phyloP scores from a whole-genome alignment of 53 echinoderm and acorn worm species.

The Actinopyga echinites region DNA sequence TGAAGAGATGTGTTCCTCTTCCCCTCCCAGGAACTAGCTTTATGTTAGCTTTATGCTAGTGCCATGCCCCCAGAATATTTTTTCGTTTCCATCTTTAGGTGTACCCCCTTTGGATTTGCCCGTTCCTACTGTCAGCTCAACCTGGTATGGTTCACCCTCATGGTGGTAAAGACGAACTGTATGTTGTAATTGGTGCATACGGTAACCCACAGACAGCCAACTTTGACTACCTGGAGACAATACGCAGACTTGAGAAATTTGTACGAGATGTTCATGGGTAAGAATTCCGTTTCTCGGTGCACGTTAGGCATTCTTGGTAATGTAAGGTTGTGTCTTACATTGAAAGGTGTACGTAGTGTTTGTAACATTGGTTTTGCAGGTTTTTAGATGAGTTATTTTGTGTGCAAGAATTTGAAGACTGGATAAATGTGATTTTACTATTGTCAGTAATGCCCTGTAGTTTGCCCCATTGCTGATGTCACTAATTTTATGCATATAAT shows the following conservation, averaged over 20 bases:
- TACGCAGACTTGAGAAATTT: constrained; percentile 79
- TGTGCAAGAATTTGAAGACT: no score
- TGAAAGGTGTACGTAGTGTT: background rate
- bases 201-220: constrained; percentile 68
- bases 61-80: no score
- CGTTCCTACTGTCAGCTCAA: constrained; percentile 61
- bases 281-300: constrained; percentile 1
- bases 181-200: constrained; percentile 87
- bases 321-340: background rate
- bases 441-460: no score
- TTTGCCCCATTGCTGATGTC: no score
- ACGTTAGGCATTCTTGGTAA: no score
- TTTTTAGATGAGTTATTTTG: no score
- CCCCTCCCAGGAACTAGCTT: no score
- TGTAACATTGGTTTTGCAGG: no score
- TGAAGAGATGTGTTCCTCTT: no score
- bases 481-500: no score
- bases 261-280: constrained; percentile 85
- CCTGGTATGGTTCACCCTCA: constrained; percentile 87
- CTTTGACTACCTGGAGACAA: constrained; percentile 70
- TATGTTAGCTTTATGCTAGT: no score
- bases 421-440: no score
- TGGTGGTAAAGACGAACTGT: constrained; percentile 72
- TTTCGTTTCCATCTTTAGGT: constrained; percentile 49
- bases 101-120: constrained; percentile 96